Conservation (phyloP, 2,888 invertebrate genomes). For the Timandra comae region DNA sequence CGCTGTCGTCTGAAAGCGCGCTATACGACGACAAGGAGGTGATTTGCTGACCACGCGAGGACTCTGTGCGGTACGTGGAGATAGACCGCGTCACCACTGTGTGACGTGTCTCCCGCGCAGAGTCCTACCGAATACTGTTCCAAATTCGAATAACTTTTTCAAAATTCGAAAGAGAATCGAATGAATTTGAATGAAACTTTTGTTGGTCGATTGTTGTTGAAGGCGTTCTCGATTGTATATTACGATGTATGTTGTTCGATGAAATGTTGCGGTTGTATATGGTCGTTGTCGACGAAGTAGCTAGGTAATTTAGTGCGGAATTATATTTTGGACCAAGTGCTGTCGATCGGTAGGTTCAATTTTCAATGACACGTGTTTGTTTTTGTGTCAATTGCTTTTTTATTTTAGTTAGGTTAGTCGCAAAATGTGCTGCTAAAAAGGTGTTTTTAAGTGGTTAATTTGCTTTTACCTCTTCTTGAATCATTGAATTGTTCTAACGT, state of each 20-base stretch:
- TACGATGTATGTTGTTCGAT: slow-evolving; percentile 11
- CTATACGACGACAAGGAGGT: slow-evolving; percentile 91
- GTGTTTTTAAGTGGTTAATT: too few relatives aligned
- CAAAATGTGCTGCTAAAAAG: too few relatives aligned
- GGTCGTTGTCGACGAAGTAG: slow-evolving; percentile 28
- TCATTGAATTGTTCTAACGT: too few relatives aligned
- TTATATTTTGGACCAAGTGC: slow-evolving; percentile 67
- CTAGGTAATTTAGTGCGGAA: slow-evolving; percentile 30
- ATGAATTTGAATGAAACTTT: too few relatives aligned
- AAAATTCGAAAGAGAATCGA: too few relatives aligned
- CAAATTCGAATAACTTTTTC: neutral
- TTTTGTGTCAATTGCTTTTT: neutral
- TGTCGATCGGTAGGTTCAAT: slow-evolving; percentile 49
- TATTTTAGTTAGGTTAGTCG: neutral
- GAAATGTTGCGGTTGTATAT: slow-evolving; percentile 29
- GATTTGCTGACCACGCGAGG: slow-evolving; percentile 97
- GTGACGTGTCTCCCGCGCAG: slow-evolving; percentile 78
- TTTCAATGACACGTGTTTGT: slow-evolving; percentile 6
- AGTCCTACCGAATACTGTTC: slow-evolving; percentile 39
- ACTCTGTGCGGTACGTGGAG: slow-evolving; percentile 95
- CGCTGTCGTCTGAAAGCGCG: slow-evolving; percentile 88
- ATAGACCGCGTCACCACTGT: slow-evolving; percentile 93
- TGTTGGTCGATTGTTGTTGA: slow-evolving; percentile 29
- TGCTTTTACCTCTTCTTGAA: too few relatives aligned
- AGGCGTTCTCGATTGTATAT: slow-evolving; percentile 4